A percentile compares a stretch with the other conserved stretches of the same genome.
Conservation (phyloP, 2,113 vertebrate genomes). For the Menidia beryllina region DNA sequence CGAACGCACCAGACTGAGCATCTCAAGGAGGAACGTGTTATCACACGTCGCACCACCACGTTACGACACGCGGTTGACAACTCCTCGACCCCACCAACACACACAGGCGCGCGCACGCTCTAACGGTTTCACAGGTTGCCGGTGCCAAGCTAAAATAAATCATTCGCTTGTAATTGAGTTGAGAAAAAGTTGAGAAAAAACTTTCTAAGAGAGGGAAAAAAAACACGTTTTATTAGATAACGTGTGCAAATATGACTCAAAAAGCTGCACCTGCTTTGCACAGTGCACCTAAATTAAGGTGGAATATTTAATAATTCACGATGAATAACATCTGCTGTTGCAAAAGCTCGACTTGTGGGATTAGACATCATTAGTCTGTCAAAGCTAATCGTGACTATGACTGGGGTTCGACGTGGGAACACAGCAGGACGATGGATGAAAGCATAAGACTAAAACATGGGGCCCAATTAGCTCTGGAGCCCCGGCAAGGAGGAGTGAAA, state of each 20-base stretch:
- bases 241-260: slow-evolving; percentile 2
- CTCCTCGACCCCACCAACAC: slow-evolving; percentile 55
- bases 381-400: slow-evolving; percentile 33
- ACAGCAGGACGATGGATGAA: slow-evolving; percentile 41
- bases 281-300: neutral
- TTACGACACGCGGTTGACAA: slow-evolving; percentile 56
- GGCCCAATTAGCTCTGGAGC: slow-evolving; percentile 56
- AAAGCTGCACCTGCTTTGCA: neutral
- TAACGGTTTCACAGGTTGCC: slow-evolving; percentile 53
- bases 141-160: slow-evolving; percentile 28
- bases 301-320: slow-evolving; percentile 12
- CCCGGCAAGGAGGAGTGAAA: slow-evolving; percentile 38
- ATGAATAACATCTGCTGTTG: slow-evolving; percentile 26
- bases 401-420: slow-evolving; percentile 31
- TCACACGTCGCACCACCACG: slow-evolving; percentile 54
- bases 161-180: slow-evolving; percentile 53
- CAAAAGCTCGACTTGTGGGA: neutral
- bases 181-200: slow-evolving; percentile 45
- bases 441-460: slow-evolving; percentile 33
- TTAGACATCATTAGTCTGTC: slow-evolving; percentile 14
- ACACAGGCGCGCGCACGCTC: slow-evolving; percentile 9
- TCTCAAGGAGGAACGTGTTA: slow-evolving; percentile 70
- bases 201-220: slow-evolving; percentile 39
- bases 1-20: slow-evolving; percentile 56
- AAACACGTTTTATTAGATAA: neutral